Conservation (phyloP, 2,113 vertebrate genomes). For the Delphinus delphis region DNA sequence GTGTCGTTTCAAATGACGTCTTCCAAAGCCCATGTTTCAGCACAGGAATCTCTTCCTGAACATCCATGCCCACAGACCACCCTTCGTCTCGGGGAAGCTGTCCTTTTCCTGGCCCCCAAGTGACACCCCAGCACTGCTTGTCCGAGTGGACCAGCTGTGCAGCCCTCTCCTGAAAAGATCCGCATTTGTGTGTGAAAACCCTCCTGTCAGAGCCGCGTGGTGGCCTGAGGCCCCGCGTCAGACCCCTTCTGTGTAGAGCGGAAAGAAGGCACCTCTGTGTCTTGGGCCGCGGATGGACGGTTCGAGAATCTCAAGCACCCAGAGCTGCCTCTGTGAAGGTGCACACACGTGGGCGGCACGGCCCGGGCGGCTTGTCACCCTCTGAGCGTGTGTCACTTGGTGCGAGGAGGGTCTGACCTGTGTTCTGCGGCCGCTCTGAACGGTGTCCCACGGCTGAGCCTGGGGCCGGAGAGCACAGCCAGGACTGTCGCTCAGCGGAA, state of each 20-base stretch:
- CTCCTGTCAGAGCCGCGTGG: too few relatives aligned
- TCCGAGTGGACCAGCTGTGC: accelerated
- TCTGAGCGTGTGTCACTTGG: not conserved
- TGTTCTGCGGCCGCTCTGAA: not conserved
- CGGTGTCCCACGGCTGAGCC: not conserved
- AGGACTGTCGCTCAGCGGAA: accelerated
- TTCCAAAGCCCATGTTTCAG: not conserved
- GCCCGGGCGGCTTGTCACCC: not conserved
- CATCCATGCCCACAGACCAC: accelerated
- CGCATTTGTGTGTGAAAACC: not conserved
- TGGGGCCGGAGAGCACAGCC: accelerated
- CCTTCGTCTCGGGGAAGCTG: not conserved
- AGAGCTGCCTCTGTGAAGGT: not conserved
- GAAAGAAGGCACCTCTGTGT: too few relatives aligned
- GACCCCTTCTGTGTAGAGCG: not conserved
- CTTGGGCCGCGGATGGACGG: accelerated
- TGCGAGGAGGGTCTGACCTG: not conserved
- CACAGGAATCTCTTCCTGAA: too few relatives aligned
- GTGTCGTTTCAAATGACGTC: accelerated
- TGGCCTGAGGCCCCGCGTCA: accelerated
- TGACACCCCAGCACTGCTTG: accelerated
- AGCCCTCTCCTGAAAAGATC: not conserved
- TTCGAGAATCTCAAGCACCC: not conserved
- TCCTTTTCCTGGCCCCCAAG: not conserved
- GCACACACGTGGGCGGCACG: accelerated